Evolutionary conservation across 2,888 invertebrate genomes (phyloP).

Genomic region (Cataglyphis albicans): DNA sequence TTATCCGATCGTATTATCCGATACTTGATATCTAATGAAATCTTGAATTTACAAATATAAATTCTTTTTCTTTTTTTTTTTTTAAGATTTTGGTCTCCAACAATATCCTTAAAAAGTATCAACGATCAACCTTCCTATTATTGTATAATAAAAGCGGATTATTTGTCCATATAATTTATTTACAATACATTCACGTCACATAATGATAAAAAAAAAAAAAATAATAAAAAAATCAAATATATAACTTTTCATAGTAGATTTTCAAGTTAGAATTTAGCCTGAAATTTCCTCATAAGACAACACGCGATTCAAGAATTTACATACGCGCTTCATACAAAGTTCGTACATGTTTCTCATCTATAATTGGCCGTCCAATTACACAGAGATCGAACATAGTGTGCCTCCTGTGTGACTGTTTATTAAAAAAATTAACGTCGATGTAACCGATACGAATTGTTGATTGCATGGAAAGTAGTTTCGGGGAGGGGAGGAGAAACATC

Average conservation of each 20-base stretch:
- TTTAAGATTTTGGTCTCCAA: background rate
- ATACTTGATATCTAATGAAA: background rate
- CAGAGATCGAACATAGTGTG: background rate
- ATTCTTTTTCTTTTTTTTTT: background rate
- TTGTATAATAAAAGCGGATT: background rate
- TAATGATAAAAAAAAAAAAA: background rate
- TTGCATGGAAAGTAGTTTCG: constrained; percentile 28
- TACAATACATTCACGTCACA: background rate
- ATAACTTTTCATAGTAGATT: constrained; percentile 7
- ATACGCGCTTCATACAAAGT: background rate
- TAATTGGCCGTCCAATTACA: constrained; percentile 48
- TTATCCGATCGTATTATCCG: background rate
- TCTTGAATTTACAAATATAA: background rate
- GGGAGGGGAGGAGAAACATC: background rate
- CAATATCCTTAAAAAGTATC: background rate
- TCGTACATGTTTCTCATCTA: constrained; percentile 11
- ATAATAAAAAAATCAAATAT: background rate
- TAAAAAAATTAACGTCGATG: constrained; percentile 43
- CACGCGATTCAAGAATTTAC: constrained; percentile 9
- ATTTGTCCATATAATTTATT: background rate
- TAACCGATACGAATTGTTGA: constrained; percentile 41
- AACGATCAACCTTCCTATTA: background rate
- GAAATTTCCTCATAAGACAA: constrained; percentile 7
- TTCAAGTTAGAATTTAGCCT: background rate
- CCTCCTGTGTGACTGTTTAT: constrained; percentile 29